Conservation (phyloP, 2,797 vertebrate species). For the Neostethus bicornis region DNA sequence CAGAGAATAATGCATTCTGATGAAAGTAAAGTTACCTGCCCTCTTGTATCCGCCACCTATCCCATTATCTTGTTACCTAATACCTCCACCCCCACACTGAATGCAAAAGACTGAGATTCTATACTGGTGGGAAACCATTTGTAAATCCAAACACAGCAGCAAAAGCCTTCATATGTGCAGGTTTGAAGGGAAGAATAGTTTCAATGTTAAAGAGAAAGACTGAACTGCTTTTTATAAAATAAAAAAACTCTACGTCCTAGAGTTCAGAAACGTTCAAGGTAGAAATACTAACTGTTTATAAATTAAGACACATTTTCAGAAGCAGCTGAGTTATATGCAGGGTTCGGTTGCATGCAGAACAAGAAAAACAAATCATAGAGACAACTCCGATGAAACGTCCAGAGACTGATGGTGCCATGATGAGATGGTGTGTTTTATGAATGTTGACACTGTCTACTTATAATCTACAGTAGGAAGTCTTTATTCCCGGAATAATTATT, state of each 20-base stretch:
- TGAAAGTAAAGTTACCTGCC: constrained; percentile 12
- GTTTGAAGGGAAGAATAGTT: background rate
- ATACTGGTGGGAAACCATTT: constrained; percentile 62
- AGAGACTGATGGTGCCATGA: constrained; percentile 8
- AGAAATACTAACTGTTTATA: background rate
- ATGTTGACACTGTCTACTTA: background rate
- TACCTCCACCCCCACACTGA: constrained; percentile 28
- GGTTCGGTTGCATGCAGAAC: background rate
- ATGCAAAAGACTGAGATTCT: constrained; percentile 43
- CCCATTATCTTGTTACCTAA: constrained; percentile 51
- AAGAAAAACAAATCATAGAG: constrained; percentile 21
- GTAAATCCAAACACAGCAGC: constrained; percentile 8
- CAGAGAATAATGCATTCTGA: constrained; percentile 33
- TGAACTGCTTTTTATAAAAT: too few relatives aligned
- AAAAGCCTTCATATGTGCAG: background rate
- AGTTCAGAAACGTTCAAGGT: background rate
- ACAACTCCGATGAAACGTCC: constrained; percentile 1
- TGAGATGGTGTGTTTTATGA: background rate
- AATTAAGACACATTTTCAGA: background rate
- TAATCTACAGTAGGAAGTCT: too few relatives aligned
- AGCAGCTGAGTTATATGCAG: background rate
- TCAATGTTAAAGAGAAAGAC: background rate
- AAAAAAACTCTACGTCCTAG: background rate
- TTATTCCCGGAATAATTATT: too few relatives aligned
- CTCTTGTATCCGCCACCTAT: constrained; percentile 22